phyloP scores from a whole-genome alignment of 2,113 vertebrate genomes.

The Illadopsis cleaveri region DNA sequence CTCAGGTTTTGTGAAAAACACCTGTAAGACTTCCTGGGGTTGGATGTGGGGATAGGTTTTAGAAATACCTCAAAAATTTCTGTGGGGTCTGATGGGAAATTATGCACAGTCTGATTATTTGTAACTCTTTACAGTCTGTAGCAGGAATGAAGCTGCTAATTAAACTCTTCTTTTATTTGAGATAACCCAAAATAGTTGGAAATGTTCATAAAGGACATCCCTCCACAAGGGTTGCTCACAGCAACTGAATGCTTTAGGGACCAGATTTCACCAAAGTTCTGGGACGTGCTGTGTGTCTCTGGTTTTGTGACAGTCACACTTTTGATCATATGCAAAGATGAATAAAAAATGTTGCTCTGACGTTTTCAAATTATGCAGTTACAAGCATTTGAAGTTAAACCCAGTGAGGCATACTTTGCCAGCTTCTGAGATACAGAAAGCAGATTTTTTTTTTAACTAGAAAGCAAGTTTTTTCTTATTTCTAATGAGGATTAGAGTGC shows the following conservation, averaged over 20 bases:
- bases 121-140: background rate
- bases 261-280: background rate
- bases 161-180: background rate
- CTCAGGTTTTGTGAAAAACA: background rate
- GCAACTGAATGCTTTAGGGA: background rate
- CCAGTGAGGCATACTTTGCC: background rate
- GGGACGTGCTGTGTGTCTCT: background rate
- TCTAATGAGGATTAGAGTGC: background rate
- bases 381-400: slow-evolving; percentile 22
- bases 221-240: background rate
- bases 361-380: slow-evolving; percentile 16
- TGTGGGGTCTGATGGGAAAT: background rate
- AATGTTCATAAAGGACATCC: background rate
- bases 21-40: background rate
- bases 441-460: background rate
- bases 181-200: background rate
- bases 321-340: slow-evolving; percentile 29
- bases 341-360: background rate
- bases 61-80: background rate
- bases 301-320: background rate
- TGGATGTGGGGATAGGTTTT: background rate
- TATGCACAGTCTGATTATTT: background rate
- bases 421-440: background rate
- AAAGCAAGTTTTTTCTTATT: background rate
- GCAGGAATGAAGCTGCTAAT: background rate